Percentiles rank a stretch among this genome's conserved stretches.
phyloP scores from a whole-genome alignment of 2,888 invertebrate species.

The Xanthia togata region DNA sequence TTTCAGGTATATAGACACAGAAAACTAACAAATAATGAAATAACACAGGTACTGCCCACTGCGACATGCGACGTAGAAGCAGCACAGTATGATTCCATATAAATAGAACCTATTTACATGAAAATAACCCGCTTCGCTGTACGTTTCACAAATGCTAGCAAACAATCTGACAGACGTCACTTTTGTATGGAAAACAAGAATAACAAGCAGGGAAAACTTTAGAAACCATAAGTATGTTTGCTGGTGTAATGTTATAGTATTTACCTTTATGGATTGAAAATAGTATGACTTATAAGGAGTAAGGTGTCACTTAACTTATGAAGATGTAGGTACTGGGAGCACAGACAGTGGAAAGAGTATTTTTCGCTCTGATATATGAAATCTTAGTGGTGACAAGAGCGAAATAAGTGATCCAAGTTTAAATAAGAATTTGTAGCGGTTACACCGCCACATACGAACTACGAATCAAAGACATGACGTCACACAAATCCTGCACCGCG shows the following conservation, averaged over 20 bases:
- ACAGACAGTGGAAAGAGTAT: not conserved
- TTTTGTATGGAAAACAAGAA: slow-evolving; percentile 52
- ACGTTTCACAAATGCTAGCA: slow-evolving; percentile 46
- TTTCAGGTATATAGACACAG: not conserved
- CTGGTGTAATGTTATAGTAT: slow-evolving; percentile 10
- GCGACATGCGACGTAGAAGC: slow-evolving; percentile 21
- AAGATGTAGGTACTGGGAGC: not conserved
- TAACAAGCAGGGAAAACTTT: slow-evolving; percentile 54
- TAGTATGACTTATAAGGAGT: not conserved
- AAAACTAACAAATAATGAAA: slow-evolving; percentile 14
- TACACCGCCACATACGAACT: too few relatives aligned
- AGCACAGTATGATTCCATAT: slow-evolving; percentile 42
- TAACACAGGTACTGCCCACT: slow-evolving; percentile 23
- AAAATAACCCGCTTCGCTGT: slow-evolving; percentile 49
- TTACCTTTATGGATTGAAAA: slow-evolving; percentile 21
- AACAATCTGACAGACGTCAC: slow-evolving; percentile 50
- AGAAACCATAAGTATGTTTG: slow-evolving; percentile 48
- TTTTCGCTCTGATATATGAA: not conserved
- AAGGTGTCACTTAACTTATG: not conserved
- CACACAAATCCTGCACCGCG: too few relatives aligned
- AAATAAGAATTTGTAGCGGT: not conserved
- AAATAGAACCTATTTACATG: slow-evolving; percentile 62
- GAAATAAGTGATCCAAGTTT: not conserved
- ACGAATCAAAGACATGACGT: too few relatives aligned
- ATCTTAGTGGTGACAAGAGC: not conserved